Base-by-base conservation (phyloP, 2,888 invertebrate genomes). In the Auanema freiburgensis region DNA sequence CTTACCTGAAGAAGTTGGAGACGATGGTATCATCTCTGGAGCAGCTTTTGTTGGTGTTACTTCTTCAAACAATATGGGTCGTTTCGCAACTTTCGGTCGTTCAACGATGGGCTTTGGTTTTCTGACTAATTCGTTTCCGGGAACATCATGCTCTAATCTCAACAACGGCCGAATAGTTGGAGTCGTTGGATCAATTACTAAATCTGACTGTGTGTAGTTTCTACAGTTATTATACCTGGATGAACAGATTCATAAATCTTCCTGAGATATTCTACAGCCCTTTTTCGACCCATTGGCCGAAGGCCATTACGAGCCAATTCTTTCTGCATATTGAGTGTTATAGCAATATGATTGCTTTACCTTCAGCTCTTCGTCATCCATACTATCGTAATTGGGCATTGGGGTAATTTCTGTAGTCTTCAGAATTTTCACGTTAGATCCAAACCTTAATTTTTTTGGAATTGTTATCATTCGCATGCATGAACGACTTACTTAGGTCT, bases 211-310 rank as follows among this genome's bases (percentile, higher is more conserved):
- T 18, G 16, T 46, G 46, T 43, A 43, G n/a, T 43, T n/a, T n/a
- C n/a, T n/a, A 46, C 18, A 6, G 4, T 10, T 46, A 23, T 50
- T 50, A 23, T 25, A 68, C 68, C 61, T 16, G 80, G 81, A 68
- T 81, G 81, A 1, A 76, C 63, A 10, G 65, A 67, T 6, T 78
- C 73, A 63, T 78, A 81, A 18, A 79, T 79, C 53, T 66, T 62
- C 8, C 58, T 67, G 10, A 81, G 70, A 50, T 69, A 62, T 41
- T 65, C 68, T 12, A 81, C 66, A 49, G 78, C 80, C 49, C 64
- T 63, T 54, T 77, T 78, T 50, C 70, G 61, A 2, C 77, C 79
- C 73, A 74, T 72, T 12, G 79, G 78, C 3, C 78, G 70, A 51
- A 76, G 64, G 25, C 79, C 79, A 46, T 69, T 71, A n/a, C 56